Evolutionary conservation across 1,140 invertebrate genomes (phyloP).

Genomic region (Rhagoletis pomonella): DNA sequence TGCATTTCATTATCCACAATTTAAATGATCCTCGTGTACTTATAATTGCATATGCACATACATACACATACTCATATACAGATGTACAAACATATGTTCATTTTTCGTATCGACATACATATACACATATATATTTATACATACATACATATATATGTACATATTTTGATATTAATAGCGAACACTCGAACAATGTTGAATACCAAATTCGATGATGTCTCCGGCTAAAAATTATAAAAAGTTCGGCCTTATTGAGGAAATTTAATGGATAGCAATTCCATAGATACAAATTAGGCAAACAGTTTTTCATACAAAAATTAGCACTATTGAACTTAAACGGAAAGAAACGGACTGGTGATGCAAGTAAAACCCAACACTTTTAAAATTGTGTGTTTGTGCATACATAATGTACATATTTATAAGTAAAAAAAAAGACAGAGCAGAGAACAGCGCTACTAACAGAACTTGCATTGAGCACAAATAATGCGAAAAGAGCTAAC

Average conservation of each 20-base stretch:
- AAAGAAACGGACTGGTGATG: too few species aligned
- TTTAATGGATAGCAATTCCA: conserved; percentile 5
- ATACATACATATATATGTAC: neutral
- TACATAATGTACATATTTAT: too few species aligned
- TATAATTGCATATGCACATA: too few species aligned
- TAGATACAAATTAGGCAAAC: neutral
- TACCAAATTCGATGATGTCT: neutral
- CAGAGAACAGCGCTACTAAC: too few species aligned
- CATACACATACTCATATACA: neutral
- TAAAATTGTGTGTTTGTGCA: too few species aligned
- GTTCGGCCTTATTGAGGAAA: conserved; percentile 4
- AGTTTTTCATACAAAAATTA: neutral
- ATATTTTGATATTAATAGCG: neutral
- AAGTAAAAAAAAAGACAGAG: too few species aligned
- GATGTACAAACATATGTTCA: neutral
- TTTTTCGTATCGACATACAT: neutral
- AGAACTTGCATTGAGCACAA: too few species aligned
- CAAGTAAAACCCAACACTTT: too few species aligned
- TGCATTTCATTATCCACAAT: too few species aligned
- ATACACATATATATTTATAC: neutral
- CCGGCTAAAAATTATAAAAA: neutral
- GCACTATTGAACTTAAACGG: neutral
- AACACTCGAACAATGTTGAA: neutral
- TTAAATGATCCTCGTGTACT: too few species aligned
- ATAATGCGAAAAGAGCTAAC: too few species aligned